Evolutionary conservation across 2,797 vertebrate species (phyloP), one percentile per base, ranked within the genome.

Genomic region (Propithecus perrieri): DNA sequence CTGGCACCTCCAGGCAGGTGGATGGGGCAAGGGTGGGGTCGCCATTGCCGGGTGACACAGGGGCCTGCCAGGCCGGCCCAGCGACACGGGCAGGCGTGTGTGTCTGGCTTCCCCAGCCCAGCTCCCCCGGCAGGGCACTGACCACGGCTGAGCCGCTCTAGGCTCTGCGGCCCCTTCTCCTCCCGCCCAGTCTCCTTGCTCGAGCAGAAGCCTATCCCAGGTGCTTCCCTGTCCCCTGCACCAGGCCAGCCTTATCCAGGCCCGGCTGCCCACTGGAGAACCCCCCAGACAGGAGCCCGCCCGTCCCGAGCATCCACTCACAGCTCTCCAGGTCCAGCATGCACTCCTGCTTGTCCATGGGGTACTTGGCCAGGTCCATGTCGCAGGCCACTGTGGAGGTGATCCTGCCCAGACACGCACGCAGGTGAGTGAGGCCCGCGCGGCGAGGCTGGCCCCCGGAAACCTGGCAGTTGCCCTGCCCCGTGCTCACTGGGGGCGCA

Each of bases 341-440:
- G 91, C 99, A 99, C 76, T 99, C 99, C 97, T 99, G 99, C 94
- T 99, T 99, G 6, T 99, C 99, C 99, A 99, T 99, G 0, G 99
- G 99, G 35, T 99, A 99, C 97, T 99, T 99, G 97, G 99, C 99
- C 26, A 99, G 99, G 98, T 99, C 99, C 99, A 99, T 99, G 96
- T 99, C 99, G 63, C 99, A 99, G 24, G 99, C 99, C 97, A 99
- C 99, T 0, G 99, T 99, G 4, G 99, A 99, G 41, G 99, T 99
- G 97, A 99, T 99, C 97, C 99, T 99, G 97, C 76, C 85, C 46
- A 85, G 89, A 94, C 17, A 61, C 33, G 30, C 63, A 2, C 2
- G 10, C 1, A 0, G 26, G 57, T 59, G 57, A 28, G 33, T 79
- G 74, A 84, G 80, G 50, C 18, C 33, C 7, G 0, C 8, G 41